These are phyloP conservation scores for Onthophagus sagittarius DNA, from an alignment of 2,888 invertebrate species.

Conservation along the genomic window DNA sequence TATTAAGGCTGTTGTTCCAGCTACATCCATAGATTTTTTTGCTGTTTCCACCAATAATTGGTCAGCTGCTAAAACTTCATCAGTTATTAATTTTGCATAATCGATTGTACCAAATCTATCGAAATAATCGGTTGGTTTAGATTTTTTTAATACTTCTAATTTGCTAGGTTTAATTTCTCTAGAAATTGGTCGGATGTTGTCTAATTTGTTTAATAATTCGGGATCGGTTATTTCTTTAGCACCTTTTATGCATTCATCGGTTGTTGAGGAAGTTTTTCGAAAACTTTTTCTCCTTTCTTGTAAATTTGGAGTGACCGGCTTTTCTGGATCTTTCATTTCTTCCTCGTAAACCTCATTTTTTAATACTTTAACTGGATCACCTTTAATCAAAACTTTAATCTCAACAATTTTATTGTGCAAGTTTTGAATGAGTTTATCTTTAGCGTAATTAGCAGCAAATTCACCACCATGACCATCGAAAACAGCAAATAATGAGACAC, in stretches of 20 bases:
- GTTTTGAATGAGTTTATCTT: conserved; percentile 80
- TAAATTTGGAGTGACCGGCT: conserved; percentile 43
- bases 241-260: conserved; percentile 51
- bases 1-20: conserved; percentile 89
- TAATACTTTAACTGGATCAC: conserved; percentile 47
- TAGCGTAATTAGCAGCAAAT: conserved; percentile 90
- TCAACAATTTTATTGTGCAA: conserved; percentile 73
- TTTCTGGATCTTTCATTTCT: conserved; percentile 50
- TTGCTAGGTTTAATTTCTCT: conserved; percentile 56
- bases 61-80: conserved; percentile 84
- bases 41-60: conserved; percentile 76
- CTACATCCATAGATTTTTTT: conserved; percentile 70
- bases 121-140: conserved; percentile 62
- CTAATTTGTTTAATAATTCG: conserved; percentile 61
- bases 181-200: conserved; percentile 58
- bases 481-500: conserved; percentile 84
- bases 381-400: conserved; percentile 64
- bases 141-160: conserved; percentile 48
- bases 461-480: conserved; percentile 96
- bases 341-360: conserved; percentile 30
- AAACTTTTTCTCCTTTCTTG: conserved; percentile 63
- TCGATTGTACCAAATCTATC: conserved; percentile 70
- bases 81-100: conserved; percentile 76
- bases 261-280: conserved; percentile 58
- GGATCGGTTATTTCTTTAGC: conserved; percentile 64